Evolutionary conservation across 1,140 invertebrate genomes (phyloP).

Genomic region (Pentalonia nigronervosa): DNA sequence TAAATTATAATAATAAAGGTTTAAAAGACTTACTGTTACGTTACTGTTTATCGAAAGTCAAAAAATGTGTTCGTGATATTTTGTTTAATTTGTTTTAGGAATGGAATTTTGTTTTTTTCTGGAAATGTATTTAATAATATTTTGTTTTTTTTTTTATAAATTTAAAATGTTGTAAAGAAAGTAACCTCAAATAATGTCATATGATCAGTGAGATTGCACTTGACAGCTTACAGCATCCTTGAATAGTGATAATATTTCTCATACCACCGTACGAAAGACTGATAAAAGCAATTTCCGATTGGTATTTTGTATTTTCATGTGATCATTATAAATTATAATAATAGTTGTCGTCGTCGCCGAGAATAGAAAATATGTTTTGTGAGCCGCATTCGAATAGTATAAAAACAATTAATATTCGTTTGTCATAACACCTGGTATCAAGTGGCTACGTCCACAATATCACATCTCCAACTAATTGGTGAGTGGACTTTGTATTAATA

Average conservation of each 20-base stretch:
- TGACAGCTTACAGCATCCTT: neutral
- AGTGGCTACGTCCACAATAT: neutral
- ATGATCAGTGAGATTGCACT: neutral
- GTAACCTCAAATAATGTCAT: conserved; percentile 19
- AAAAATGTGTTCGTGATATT: neutral
- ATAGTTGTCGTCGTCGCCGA: neutral
- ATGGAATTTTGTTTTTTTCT: neutral
- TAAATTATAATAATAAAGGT: neutral
- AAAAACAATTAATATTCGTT: neutral
- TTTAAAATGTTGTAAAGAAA: neutral
- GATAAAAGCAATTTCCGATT: conserved; percentile 2
- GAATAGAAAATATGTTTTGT: neutral
- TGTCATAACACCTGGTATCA: neutral
- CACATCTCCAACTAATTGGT: neutral
- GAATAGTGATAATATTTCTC: neutral
- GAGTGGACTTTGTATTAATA: neutral
- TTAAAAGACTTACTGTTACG: neutral
- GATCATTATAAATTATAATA: conserved; percentile 13
- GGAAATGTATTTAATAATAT: neutral
- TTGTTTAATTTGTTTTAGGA: neutral
- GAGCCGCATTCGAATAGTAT: neutral
- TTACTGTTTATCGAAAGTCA: neutral
- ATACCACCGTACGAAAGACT: neutral
- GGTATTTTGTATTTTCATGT: neutral
- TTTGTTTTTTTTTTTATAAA: neutral